These are phyloP conservation scores for Philhelius pedissequus DNA, from an alignment of 2,888 invertebrate genomes.

Conservation along the genomic window DNA sequence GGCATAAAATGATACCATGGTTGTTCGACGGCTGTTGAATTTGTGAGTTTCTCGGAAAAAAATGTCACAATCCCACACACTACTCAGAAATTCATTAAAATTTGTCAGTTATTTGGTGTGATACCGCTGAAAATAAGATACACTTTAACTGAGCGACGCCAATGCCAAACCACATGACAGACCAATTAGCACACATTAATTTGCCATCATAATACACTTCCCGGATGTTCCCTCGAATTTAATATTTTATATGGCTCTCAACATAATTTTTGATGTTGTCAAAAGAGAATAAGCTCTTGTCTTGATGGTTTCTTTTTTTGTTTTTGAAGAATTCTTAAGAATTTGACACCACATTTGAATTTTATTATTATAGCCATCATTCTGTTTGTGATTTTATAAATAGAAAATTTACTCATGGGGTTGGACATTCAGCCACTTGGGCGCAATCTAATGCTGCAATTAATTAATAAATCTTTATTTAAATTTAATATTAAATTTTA, in stretches of 20 bases:
- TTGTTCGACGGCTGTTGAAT: constrained; percentile 30
- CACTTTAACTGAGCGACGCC: constrained; percentile 43
- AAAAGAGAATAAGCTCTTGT: constrained; percentile 8
- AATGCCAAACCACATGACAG: constrained; percentile 65
- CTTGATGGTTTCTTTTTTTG: constrained; percentile 29
- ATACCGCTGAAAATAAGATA: neutral
- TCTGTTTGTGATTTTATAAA: constrained; percentile 18
- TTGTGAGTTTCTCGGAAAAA: constrained; percentile 55
- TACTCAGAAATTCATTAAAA: constrained; percentile 41
- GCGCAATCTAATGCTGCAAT: constrained; percentile 25
- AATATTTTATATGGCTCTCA: constrained; percentile 31
- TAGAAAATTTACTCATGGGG: neutral
- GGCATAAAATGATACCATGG: neutral
- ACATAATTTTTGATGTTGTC: constrained; percentile 6
- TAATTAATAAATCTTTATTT: constrained; percentile 51
- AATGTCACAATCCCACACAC: constrained; percentile 57
- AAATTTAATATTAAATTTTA: constrained; percentile 30
- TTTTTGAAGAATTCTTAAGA: constrained; percentile 45
- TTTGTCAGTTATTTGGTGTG: neutral
- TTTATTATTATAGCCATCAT: constrained; percentile 29
- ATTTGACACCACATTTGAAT: constrained; percentile 58
- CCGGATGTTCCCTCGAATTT: constrained; percentile 58
- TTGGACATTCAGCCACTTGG: neutral
- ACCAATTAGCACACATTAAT: constrained; percentile 67
- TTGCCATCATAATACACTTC: constrained; percentile 55